Evolutionary conservation across 2,797 vertebrate species (phyloP).

Genomic region (Danio tinwini): DNA sequence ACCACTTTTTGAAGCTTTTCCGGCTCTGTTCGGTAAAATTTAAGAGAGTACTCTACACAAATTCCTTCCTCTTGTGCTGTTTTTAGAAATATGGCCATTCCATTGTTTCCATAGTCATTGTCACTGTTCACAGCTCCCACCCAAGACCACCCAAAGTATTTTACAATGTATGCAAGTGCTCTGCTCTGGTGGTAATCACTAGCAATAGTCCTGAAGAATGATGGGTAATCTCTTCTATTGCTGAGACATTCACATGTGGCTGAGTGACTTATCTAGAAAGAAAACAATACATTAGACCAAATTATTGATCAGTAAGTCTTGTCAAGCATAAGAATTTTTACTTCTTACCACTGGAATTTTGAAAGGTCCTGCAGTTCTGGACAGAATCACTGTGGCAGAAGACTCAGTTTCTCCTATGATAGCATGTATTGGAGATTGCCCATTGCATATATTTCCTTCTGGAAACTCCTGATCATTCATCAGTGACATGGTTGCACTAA

Average conservation of each 20-base stretch:
- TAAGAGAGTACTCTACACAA: slow-evolving; percentile 76
- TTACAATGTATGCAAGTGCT: slow-evolving; percentile 74
- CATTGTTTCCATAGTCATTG: slow-evolving; percentile 79
- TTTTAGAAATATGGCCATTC: slow-evolving; percentile 78
- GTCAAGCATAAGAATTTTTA: not conserved
- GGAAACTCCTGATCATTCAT: slow-evolving; percentile 68
- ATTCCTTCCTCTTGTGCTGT: slow-evolving; percentile 74
- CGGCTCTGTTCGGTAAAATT: slow-evolving; percentile 70
- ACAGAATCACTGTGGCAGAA: slow-evolving; percentile 74
- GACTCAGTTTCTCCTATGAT: slow-evolving; percentile 80
- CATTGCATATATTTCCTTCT: slow-evolving; percentile 61
- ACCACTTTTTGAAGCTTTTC: slow-evolving; percentile 72
- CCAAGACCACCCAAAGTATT: slow-evolving; percentile 80
- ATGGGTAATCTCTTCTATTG: slow-evolving; percentile 70
- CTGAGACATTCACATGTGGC: slow-evolving; percentile 79
- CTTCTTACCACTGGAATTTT: slow-evolving; percentile 76
- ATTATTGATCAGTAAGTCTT: not conserved
- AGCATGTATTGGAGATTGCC: slow-evolving; percentile 72
- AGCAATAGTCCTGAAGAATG: slow-evolving; percentile 78
- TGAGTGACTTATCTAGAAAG: slow-evolving; percentile 75
- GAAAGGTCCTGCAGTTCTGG: slow-evolving; percentile 75
- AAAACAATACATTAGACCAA: not conserved
- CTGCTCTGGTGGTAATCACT: slow-evolving; percentile 77
- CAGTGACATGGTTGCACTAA: slow-evolving; percentile 74
- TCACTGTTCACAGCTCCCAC: slow-evolving; percentile 80